A percentile compares a stretch with the other conserved stretches of the same genome.
Conservation (phyloP, 1,140 invertebrate species). For the Pseudomyrmex dendroicus region DNA sequence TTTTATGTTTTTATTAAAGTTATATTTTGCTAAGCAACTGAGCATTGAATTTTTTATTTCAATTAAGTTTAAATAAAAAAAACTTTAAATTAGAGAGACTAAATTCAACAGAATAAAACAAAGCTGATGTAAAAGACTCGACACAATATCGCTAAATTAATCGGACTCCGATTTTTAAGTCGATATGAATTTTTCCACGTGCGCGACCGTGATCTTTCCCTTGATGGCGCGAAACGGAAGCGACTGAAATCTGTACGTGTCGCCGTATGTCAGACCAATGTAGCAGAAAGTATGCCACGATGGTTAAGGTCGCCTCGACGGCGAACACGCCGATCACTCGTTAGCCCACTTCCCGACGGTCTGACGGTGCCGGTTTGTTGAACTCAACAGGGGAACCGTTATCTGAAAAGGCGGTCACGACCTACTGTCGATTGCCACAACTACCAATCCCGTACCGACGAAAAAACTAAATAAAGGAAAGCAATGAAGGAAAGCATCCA, state of each 20-base stretch:
- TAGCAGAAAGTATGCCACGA: slow-evolving; percentile 68
- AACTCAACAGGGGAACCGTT: slow-evolving; percentile 78
- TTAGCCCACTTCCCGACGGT: slow-evolving; percentile 81
- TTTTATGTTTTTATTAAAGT: too few relatives aligned
- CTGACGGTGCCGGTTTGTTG: slow-evolving; percentile 77
- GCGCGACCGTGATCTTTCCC: neutral
- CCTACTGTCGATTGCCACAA: slow-evolving; percentile 74
- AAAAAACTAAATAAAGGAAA: slow-evolving; percentile 3
- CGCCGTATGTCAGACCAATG: slow-evolving; percentile 12
- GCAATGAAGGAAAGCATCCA: neutral
- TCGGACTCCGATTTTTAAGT: neutral
- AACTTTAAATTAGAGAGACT: too few relatives aligned
- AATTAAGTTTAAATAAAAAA: too few relatives aligned
- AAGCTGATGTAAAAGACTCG: too few relatives aligned
- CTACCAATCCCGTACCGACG: neutral
- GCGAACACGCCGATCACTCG: slow-evolving; percentile 75
- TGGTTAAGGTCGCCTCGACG: slow-evolving; percentile 78
- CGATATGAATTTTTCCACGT: neutral
- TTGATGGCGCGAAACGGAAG: slow-evolving; percentile 12
- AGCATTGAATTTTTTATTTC: too few relatives aligned
- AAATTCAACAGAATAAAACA: too few relatives aligned
- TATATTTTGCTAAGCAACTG: too few relatives aligned
- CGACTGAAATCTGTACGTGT: slow-evolving; percentile 4
- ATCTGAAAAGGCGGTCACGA: slow-evolving; percentile 81
- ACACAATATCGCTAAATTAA: neutral